Evolutionary conservation across 2,797 vertebrate species (phyloP), one percentile per base, ranked within the genome.

Genomic region (Carcharodon carcharias): DNA sequence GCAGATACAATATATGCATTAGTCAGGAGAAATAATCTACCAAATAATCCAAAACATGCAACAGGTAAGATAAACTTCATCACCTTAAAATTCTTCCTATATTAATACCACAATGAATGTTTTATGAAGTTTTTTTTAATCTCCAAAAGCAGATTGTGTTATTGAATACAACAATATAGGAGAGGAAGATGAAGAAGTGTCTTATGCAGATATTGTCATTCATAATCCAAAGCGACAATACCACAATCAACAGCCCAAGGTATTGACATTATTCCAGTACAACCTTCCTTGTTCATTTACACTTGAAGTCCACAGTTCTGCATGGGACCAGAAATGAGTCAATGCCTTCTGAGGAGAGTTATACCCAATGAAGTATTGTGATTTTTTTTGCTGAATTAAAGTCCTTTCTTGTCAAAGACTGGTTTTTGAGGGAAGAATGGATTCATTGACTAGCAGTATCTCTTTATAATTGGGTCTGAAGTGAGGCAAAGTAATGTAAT

Each of bases 141-240:
- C 69, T 28, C 65, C 67, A 56, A 67, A 73, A 9, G 28, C 50
- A 56, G 26, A 18, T 11, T 77, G 21, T 58, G 6, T 58, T 58
- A 45, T 35, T 54, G 94, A 95, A 65, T n/a, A 35, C 18, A 93
- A 23, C 12, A 50, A 31, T 95, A 14, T 31, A 35, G 54, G 58
- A 61, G 56, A 92, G 89, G 89, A 63, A 63, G 40, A 95, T 26
- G 54, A 92, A 56, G 94, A 95, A 77, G 94, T 95, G 50, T 58
- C 94, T 5, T 95, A 95, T 77, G 94, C 94, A 56, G 94, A 95
- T 31, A 95, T 95, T 77, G 71, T 95, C 23, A 95, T 95, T 77
- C 45, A 58, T 35, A n/a, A 40, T 56, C 94, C 94, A 35, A 95
- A 56, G 2, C 89, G 1, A 54, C 67, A n/a, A 58, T 6, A 14